Percentiles rank a stretch among this genome's conserved stretches.
Evolutionary conservation across 2,797 vertebrate genomes (phyloP).

Genomic region (Hozukius guyotensis): DNA sequence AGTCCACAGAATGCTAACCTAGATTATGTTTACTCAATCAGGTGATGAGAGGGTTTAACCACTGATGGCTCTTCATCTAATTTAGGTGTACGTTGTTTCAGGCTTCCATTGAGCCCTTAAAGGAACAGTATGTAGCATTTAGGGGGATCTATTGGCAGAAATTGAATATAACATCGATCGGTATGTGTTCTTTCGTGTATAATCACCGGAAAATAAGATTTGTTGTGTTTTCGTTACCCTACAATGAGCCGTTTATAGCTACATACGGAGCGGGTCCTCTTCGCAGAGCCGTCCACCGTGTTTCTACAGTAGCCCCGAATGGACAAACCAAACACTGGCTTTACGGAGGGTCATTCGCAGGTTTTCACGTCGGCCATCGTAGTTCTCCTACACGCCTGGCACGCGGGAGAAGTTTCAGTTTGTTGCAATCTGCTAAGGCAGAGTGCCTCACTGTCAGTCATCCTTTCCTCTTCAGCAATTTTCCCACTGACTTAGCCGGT

Average conservation of each 20-base stretch:
- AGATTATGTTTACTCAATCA: conserved; percentile 63
- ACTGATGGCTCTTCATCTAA: conserved; percentile 51
- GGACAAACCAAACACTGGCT: not conserved
- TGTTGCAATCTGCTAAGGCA: too few species aligned
- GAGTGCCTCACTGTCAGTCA: too few species aligned
- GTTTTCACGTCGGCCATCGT: too few species aligned
- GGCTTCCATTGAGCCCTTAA: conserved; percentile 3
- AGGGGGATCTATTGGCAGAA: not conserved
- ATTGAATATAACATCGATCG: not conserved
- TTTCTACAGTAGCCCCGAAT: not conserved
- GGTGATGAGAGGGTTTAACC: conserved; percentile 57
- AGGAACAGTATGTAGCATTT: not conserved
- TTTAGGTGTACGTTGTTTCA: conserved; percentile 47
- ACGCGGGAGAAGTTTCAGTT: too few species aligned
- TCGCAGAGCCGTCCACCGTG: not conserved
- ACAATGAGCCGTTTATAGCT: not conserved
- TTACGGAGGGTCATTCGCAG: too few species aligned
- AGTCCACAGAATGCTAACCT: conserved; percentile 44
- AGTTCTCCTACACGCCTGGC: too few species aligned
- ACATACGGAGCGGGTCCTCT: not conserved
- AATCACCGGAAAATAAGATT: not conserved
- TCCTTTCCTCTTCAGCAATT: too few species aligned
- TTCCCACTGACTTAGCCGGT: too few species aligned
- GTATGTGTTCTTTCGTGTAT: not conserved
- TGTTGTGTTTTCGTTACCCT: not conserved